Evolutionary conservation across 2,113 vertebrate genomes (phyloP), one percentile per base, ranked within the genome.

Genomic region (Sylvia atricapilla): DNA sequence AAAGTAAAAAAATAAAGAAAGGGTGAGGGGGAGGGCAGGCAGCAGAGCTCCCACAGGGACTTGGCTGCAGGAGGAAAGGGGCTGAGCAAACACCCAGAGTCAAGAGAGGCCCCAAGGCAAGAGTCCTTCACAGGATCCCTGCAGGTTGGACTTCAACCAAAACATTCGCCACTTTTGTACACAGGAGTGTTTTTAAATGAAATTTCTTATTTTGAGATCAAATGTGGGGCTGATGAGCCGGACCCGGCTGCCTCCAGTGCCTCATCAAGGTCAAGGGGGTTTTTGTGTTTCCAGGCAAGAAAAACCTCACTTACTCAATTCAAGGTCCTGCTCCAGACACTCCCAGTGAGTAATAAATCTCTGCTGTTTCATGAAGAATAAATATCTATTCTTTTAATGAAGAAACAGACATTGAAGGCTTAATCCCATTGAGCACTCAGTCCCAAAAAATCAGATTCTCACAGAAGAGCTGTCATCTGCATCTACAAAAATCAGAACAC

Each of bases 51-150:
- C 72, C 27, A 17, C 10, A 4, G 86, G 64, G 76, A 70, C 30
- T 81, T 50, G 86, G 94, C 90, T 55, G 90, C 9, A 0, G n/a
- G 79, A 86, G 88, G 73, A 63, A 77, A 55, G 1, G 5, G 68
- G 70, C 80, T 77, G 90, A 93, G 80, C 90, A 92, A 95, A 84
- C 78, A 95, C 72, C 41, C 37, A 11, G 67, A 95, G 92, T 49
- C 72, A 52, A 95, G 92, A 2, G 77, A 72, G 84, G 90, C 92
- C 91, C 76, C 43, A 4, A 43, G 77, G 92, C 87, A 87, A 66
- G 67, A 85, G 83, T 3, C 90, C 91, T 70, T 37, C 53, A n/a
- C 31, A 10, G 7, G 24, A 41, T 92, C 80, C 94, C 84, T 24
- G 67, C 84, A 81, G 89, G 62, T 0, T 81, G 92, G 77, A 82